phyloP scores from a whole-genome alignment of 2,113 vertebrate species.

The Gymnorhina tibicen region DNA sequence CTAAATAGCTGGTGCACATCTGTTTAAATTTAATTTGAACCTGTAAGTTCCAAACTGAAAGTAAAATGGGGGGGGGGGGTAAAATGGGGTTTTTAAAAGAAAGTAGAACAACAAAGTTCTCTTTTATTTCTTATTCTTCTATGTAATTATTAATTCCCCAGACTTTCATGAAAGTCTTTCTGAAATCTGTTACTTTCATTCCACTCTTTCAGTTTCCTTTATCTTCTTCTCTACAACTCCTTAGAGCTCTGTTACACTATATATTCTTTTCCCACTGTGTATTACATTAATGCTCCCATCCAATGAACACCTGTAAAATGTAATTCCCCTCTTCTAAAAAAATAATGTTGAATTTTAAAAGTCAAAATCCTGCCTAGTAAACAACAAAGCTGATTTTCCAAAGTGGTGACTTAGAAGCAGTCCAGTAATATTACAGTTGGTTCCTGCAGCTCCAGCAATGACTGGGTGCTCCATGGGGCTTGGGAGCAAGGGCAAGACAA shows the following conservation, averaged over 20 bases:
- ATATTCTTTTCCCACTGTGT: background rate
- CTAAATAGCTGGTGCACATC: slow-evolving; percentile 12
- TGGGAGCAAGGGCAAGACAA: background rate
- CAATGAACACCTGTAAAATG: background rate
- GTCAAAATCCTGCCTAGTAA: background rate
- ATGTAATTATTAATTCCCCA: background rate
- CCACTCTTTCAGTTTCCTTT: background rate
- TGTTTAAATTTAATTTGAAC: slow-evolving; percentile 56
- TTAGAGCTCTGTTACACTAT: background rate
- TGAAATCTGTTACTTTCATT: slow-evolving; percentile 15
- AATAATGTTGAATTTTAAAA: background rate
- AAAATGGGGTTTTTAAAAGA: slow-evolving; percentile 20
- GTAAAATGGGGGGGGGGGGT: background rate
- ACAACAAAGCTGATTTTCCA: background rate
- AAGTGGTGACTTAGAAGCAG: background rate
- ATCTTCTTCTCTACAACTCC: background rate
- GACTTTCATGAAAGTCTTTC: background rate
- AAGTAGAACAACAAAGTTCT: background rate
- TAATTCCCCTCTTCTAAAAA: background rate
- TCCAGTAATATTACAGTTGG: background rate
- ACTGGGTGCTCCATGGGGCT: background rate
- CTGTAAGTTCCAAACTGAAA: background rate
- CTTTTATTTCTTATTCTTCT: slow-evolving; percentile 22
- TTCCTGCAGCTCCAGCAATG: background rate
- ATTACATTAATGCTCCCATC: background rate